Percentiles rank a stretch among this genome's conserved stretches.
Evolutionary conservation across 2,797 vertebrate genomes (phyloP).

Genomic region (Telmatherina bonti): DNA sequence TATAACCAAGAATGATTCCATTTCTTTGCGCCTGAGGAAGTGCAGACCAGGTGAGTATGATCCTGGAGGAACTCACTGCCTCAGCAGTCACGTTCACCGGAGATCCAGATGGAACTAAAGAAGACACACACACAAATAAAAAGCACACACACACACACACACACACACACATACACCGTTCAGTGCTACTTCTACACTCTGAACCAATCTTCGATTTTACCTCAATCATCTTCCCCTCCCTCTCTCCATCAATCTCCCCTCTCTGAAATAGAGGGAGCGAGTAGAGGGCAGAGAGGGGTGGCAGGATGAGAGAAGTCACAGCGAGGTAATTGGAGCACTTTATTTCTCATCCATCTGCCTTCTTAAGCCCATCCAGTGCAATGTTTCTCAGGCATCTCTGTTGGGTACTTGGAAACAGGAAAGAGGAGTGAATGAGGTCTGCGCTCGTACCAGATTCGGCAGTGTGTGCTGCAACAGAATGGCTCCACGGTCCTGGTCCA

Average conservation of each 20-base stretch:
- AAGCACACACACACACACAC: constrained; percentile 7
- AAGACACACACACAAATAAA: constrained; percentile 29
- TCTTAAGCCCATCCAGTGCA: constrained; percentile 34
- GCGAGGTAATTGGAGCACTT: constrained; percentile 57
- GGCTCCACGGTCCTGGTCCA: constrained; percentile 92
- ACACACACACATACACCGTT: constrained; percentile 40
- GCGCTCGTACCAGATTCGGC: constrained; percentile 87
- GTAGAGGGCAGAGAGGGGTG: constrained; percentile 49
- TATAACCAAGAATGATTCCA: constrained; percentile 93
- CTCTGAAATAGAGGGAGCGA: constrained; percentile 35
- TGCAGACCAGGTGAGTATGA: constrained; percentile 90
- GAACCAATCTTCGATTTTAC: constrained; percentile 64
- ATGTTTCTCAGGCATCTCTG: constrained; percentile 21
- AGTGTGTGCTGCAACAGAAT: constrained; percentile 83
- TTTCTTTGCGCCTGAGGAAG: constrained; percentile 90
- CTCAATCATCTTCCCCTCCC: constrained; percentile 49
- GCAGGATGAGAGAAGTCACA: constrained; percentile 36
- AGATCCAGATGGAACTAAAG: constrained; percentile 90
- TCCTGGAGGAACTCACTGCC: constrained; percentile 92
- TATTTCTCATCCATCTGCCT: constrained; percentile 60
- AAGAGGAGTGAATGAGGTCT: constrained; percentile 28
- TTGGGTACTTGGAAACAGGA: constrained; percentile 31
- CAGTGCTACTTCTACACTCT: constrained; percentile 46
- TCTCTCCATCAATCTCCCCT: constrained; percentile 45
- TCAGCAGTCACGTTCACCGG: constrained; percentile 91